A percentile compares a stretch with the other conserved stretches of the same genome.
Evolutionary conservation across 1,140 invertebrate species (phyloP).

Genomic region (Cylas formicarius): DNA sequence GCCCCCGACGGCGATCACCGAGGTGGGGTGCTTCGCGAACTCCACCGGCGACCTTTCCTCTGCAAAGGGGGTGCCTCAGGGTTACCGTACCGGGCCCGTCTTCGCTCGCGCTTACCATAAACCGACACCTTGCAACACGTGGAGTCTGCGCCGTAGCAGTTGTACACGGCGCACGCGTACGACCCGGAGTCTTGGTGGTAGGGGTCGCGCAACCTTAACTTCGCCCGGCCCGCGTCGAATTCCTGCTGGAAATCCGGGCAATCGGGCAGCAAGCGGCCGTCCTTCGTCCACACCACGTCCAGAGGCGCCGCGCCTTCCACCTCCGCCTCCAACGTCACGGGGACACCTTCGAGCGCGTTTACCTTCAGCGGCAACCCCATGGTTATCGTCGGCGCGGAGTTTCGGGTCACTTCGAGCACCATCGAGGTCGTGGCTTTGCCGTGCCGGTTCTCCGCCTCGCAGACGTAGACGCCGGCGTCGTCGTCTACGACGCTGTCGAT

Average conservation of each 20-base stretch:
- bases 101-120: conserved; percentile 45
- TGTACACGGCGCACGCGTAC: conserved; percentile 61
- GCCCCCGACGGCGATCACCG: conserved; percentile 39
- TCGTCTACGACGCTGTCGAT: conserved; percentile 45
- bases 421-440: conserved; percentile 43
- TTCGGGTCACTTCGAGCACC: conserved; percentile 24
- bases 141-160: conserved; percentile 50
- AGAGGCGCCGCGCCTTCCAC: conserved; percentile 52
- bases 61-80: conserved; percentile 13
- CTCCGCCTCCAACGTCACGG: conserved; percentile 22
- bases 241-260: conserved; percentile 57
- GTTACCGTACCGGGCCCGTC: too few relatives aligned
- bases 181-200: conserved; percentile 62
- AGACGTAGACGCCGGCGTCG: conserved; percentile 62
- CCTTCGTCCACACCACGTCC: conserved; percentile 63
- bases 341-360: conserved; percentile 16
- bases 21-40: conserved; percentile 43
- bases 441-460: conserved; percentile 60
- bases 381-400: too few relatives aligned
- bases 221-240: conserved; percentile 52
- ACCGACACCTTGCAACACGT: conserved; percentile 49
- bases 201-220: conserved; percentile 56
- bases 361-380: conserved; percentile 16
- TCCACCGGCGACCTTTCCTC: conserved; percentile 16
- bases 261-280: conserved; percentile 59